Base-by-base conservation (phyloP, 2,888 invertebrate species). In the Orthosia incerta region DNA sequence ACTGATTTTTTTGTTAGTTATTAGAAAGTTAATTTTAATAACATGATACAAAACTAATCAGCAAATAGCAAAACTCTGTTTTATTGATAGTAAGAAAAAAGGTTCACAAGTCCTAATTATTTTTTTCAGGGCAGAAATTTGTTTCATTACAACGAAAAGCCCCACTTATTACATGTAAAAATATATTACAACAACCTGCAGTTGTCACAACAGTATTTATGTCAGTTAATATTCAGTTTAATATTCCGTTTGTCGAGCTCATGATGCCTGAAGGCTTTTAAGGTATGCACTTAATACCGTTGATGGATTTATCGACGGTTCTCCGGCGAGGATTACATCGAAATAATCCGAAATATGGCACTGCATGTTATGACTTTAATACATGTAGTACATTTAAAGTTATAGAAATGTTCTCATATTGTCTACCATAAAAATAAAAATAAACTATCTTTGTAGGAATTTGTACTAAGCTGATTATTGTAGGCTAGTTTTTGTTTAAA, bases 61-160 rank as follows among this genome's bases (percentile, higher is more conserved):
- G 39, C 39, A 9, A 31, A 39, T 39, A 39, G 9, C 39, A 1
- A 39, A 9, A 39, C 39, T 39, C 39, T 39, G 39, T 39, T 39
- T 7, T 39, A 9, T 39, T 39, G 39, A 7, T 39, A 39, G 39
- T 9, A 39, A 9, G 39, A 9, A 7, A 39, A 39, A 39, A 39
- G 39, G 39, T 39, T 39, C 39, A 9, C 39, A 39, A 39, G 39
- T 9, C 39, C 39, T 9, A 39, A 39, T 39, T 9, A 9, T 39
- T 39, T 7, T 39, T 39, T 39, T 39, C 39, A 9, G 39, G 0
- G 39, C 39, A 85, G 85, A 84, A 89, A 85, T 85, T 84, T 83
- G 76, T 87, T 82, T 80, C 80, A 80, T 81, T 83, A 80, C 62
- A 71, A 74, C 74, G 73, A 71, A 68, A 70, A 78, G 26, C 39